These are phyloP conservation scores for Acanthurus lineatus DNA, from an alignment of 2,797 vertebrate genomes.

Conservation along the genomic window DNA sequence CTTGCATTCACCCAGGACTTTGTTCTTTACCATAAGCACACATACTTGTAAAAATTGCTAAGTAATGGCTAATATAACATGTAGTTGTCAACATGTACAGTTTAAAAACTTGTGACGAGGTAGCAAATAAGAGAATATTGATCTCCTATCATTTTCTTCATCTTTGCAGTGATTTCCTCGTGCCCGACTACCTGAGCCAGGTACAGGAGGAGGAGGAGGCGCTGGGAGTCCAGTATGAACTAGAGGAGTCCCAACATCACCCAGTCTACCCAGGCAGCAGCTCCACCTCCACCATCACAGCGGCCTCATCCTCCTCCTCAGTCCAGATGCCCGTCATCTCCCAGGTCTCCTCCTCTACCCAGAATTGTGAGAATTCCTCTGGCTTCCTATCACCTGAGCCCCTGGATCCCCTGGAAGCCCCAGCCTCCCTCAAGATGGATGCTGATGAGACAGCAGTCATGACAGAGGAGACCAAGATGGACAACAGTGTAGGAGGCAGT, in stretches of 20 bases:
- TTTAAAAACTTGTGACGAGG: neutral
- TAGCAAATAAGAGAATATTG: neutral
- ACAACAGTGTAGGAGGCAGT: constrained; percentile 76
- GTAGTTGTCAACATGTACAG: neutral
- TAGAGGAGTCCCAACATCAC: constrained; percentile 87
- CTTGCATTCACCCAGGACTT: neutral
- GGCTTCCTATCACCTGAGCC: constrained; percentile 87
- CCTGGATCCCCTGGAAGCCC: constrained; percentile 90
- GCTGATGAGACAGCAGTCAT: constrained; percentile 59
- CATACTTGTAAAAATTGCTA: neutral
- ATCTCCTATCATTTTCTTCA: constrained; percentile 35
- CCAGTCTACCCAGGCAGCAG: constrained; percentile 71
- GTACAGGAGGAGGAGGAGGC: constrained; percentile 94
- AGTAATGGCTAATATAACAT: neutral
- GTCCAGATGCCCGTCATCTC: constrained; percentile 99
- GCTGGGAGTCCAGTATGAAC: constrained; percentile 93
- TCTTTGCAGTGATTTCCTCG: constrained; percentile 95
- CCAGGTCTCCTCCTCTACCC: constrained; percentile 98
- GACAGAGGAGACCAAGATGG: constrained; percentile 79
- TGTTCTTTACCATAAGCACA: neutral
- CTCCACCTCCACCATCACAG: constrained; percentile 59
- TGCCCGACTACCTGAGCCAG: constrained; percentile 99
- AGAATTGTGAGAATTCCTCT: constrained; percentile 92
- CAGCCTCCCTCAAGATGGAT: constrained; percentile 75
- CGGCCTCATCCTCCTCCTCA: constrained; percentile 88